Evolutionary conservation across 2,797 vertebrate species (phyloP).

Genomic region (Mionectes olivaceus): DNA sequence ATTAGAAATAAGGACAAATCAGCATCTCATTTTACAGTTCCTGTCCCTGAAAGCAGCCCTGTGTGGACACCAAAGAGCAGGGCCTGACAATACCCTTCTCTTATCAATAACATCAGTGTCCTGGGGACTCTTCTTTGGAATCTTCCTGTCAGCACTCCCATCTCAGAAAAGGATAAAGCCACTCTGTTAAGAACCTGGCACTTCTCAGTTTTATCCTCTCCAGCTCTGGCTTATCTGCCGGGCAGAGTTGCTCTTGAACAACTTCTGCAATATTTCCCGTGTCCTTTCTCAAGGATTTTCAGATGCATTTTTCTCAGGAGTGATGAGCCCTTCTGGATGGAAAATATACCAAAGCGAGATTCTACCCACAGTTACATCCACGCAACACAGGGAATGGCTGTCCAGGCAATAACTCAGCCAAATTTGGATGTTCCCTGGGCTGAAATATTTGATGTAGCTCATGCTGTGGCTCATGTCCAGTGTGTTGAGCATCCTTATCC

Average conservation of each 20-base stretch:
- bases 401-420: neutral
- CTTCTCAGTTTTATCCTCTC: neutral
- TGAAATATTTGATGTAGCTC: fast-evolving
- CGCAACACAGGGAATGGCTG: fast-evolving
- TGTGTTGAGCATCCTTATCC: fast-evolving
- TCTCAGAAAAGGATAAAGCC: neutral
- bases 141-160: neutral
- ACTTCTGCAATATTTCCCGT: neutral
- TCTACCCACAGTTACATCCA: neutral
- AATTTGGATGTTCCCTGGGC: fast-evolving
- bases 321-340: neutral
- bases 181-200: neutral
- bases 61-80: neutral
- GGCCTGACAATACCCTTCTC: neutral
- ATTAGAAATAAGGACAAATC: slow-evolving; percentile 2
- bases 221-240: neutral
- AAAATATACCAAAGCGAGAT: neutral
- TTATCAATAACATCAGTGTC: neutral
- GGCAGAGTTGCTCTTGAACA: neutral
- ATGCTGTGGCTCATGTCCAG: neutral
- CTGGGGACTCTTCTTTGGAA: neutral
- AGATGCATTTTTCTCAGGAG: slow-evolving; percentile 2
- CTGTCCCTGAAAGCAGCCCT: neutral
- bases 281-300: slow-evolving; percentile 27
- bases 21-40: neutral